Conservation (phyloP, 2,113 vertebrate species). For the Oenanthe melanoleuca region DNA sequence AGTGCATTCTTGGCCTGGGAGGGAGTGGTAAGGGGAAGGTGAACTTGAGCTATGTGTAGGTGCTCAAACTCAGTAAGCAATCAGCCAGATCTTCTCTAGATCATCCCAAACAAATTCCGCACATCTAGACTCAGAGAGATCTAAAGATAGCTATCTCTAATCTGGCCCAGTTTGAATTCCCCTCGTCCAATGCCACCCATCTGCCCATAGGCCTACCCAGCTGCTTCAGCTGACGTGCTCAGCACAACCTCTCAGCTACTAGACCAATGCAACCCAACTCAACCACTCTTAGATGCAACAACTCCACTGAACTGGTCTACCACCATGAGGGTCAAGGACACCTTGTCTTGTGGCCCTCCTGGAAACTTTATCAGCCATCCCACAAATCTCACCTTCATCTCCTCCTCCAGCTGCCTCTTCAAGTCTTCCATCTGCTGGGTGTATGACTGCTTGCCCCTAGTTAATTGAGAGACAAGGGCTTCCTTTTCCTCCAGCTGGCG, state of each 20-base stretch:
- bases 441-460: constrained; percentile 85
- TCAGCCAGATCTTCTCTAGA: neutral
- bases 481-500: constrained; percentile 91
- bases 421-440: constrained; percentile 90
- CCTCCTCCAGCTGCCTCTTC: constrained; percentile 91
- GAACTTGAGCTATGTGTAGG: neutral
- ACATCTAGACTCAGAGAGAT: neutral
- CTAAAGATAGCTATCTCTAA: neutral
- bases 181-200: neutral
- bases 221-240: neutral
- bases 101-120: neutral
- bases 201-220: fast-evolving
- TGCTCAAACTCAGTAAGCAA: neutral
- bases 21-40: neutral
- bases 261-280: neutral
- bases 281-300: neutral
- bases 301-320: neutral
- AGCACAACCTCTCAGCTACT: neutral
- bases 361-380: neutral
- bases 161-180: neutral
- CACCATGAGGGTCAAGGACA: neutral
- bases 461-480: constrained; percentile 85
- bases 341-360: neutral
- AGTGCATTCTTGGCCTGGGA: neutral
- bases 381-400: constrained; percentile 46